These are phyloP conservation scores for Temnopleurus reevesii DNA, from an alignment of 53 echinoderm and acorn worm genomes.

Conservation along the genomic window DNA sequence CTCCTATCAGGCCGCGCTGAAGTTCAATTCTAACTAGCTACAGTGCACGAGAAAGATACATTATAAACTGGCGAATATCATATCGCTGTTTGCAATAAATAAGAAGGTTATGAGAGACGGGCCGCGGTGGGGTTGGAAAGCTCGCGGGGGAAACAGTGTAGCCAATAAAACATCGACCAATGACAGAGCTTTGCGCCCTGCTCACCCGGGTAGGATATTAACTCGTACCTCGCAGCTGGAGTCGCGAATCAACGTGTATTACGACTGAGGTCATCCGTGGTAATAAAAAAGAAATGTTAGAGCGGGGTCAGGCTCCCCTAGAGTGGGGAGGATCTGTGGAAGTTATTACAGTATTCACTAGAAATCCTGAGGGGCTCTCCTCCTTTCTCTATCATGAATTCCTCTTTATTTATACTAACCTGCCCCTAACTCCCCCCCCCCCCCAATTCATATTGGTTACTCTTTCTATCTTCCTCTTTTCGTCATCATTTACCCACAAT, in stretches of 20 bases:
- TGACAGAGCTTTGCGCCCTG: constrained; percentile 31
- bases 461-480: not conserved
- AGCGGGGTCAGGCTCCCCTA: constrained; percentile 26
- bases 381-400: not conserved
- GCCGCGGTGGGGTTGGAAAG: constrained; percentile 13
- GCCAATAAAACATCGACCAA: constrained; percentile 57
- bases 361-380: constrained; percentile 13
- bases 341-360: constrained; percentile 54
- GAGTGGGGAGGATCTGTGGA: constrained; percentile 45
- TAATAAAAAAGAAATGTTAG: constrained; percentile 56
- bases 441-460: not conserved
- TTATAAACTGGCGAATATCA: constrained; percentile 29
- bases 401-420: not conserved
- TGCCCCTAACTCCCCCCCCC: not conserved
- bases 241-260: constrained; percentile 48
- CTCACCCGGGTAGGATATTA: constrained; percentile 53
- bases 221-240: constrained; percentile 56
- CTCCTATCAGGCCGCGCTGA: not conserved
- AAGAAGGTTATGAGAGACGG: constrained; percentile 7
- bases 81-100: constrained; percentile 42
- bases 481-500: too few species aligned
- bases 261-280: constrained; percentile 47
- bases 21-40: not conserved
- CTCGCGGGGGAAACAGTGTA: constrained; percentile 48
- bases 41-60: not conserved